phyloP scores from a whole-genome alignment of 2,113 vertebrate species.

The Grus americana region DNA sequence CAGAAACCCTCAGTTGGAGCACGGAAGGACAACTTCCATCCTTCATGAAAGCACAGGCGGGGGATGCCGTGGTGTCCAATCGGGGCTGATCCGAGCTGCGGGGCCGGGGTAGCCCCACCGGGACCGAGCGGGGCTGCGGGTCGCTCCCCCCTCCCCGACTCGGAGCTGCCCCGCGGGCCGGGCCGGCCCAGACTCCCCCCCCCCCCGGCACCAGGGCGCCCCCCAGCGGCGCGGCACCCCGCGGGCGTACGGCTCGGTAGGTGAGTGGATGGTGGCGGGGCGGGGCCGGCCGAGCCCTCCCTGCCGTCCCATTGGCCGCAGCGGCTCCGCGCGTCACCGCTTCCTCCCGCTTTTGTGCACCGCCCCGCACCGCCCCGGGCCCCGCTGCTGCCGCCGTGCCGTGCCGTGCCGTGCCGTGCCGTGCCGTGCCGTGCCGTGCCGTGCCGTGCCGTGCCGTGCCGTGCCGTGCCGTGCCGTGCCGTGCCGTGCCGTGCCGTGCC shows the following conservation, averaged over 20 bases:
- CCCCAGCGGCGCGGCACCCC: background rate
- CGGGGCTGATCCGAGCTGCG: fast-evolving
- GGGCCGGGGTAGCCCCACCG: background rate
- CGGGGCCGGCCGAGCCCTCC: background rate
- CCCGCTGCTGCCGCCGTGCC: background rate
- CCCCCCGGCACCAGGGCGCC: background rate
- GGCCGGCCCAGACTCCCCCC: too few species aligned
- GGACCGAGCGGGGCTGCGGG: fast-evolving
- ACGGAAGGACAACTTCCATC: background rate
- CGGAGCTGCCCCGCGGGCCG: fast-evolving
- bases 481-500: background rate
- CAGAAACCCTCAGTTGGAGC: background rate
- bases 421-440: too few species aligned
- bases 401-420: background rate
- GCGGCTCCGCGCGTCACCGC: slow-evolving; percentile 38
- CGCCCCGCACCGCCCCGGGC: background rate
- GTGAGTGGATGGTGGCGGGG: too few species aligned
- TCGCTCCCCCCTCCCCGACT: fast-evolving
- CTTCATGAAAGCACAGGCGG: background rate
- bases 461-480: background rate
- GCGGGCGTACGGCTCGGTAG: too few species aligned
- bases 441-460: background rate
- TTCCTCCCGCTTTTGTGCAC: slow-evolving; percentile 58
- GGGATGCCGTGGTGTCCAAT: background rate
- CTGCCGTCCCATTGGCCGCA: slow-evolving; percentile 8